A percentile compares a stretch with the other conserved stretches of the same genome.
These are phyloP conservation scores for Albula goreensis DNA, from an alignment of 2,113 vertebrate genomes.

Conservation along the genomic window DNA sequence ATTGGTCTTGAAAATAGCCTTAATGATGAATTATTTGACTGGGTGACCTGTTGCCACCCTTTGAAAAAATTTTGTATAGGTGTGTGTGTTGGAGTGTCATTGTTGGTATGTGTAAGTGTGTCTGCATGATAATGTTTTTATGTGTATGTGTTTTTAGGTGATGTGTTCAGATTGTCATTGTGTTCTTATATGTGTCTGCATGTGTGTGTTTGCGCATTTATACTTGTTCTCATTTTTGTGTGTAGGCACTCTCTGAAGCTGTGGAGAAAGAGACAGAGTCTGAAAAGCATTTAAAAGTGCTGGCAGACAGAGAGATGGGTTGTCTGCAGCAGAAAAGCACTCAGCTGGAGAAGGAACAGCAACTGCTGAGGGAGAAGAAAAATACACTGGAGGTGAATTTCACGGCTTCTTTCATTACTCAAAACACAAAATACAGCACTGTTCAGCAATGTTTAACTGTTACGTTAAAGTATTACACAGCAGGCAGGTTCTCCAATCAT, in stretches of 20 bases:
- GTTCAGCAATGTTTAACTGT: too few species aligned
- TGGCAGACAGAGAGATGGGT: constrained; percentile 79
- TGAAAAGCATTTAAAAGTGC: constrained; percentile 78
- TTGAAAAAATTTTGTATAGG: neutral
- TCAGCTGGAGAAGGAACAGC: constrained; percentile 72
- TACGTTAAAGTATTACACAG: neutral
- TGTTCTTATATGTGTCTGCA: neutral
- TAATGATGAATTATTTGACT: neutral
- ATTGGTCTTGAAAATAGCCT: neutral
- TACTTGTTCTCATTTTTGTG: constrained; percentile 37
- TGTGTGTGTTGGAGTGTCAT: neutral
- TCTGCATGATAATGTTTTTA: too few species aligned
- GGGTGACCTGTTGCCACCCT: too few species aligned
- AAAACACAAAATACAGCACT: too few species aligned
- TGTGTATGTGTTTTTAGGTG: too few species aligned
- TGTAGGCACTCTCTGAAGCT: constrained; percentile 81
- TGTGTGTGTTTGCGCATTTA: neutral
- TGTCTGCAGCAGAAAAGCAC: constrained; percentile 72
- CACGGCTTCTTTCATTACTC: too few species aligned
- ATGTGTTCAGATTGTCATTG: neutral
- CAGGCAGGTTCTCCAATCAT: too few species aligned
- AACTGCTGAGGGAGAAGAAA: constrained; percentile 72
- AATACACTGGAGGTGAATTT: constrained; percentile 75
- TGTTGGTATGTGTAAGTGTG: neutral
- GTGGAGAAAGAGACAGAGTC: constrained; percentile 79